Conservation (phyloP, 2,888 invertebrate genomes). For the Idaea straminata region DNA sequence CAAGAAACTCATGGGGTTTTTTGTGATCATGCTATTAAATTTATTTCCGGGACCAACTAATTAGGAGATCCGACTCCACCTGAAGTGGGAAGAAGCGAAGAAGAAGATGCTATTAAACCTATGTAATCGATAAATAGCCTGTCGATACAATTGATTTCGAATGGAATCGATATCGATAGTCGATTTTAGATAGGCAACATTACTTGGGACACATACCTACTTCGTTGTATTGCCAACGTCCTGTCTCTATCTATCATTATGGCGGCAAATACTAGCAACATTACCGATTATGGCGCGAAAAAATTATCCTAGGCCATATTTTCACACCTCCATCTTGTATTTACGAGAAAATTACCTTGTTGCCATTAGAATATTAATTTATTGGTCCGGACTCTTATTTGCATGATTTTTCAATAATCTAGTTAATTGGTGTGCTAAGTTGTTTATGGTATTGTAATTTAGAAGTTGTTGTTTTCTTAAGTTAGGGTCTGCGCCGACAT, state of each 20-base stretch:
- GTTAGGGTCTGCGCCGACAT: not conserved
- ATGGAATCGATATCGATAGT: no score
- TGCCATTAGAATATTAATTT: not conserved
- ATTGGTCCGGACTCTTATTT: not conserved
- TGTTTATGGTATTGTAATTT: not conserved
- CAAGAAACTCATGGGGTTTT: no score
- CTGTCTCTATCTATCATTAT: not conserved
- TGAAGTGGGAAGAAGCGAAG: no score
- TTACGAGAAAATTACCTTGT: not conserved
- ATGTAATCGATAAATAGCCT: no score
- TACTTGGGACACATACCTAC: no score
- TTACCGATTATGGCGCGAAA: not conserved
- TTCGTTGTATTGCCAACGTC: not conserved
- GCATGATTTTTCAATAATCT: not conserved
- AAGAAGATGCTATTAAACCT: no score
- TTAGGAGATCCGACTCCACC: no score
- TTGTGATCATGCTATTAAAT: no score
- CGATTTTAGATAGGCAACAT: not conserved
- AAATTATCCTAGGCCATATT: not conserved
- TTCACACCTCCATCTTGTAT: constrained; percentile 1
- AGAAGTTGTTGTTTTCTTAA: not conserved
- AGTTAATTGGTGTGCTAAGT: not conserved
- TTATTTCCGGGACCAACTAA: no score
- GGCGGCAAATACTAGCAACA: not conserved
- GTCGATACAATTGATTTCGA: no score